Evolutionary conservation across 2,113 vertebrate species (phyloP).

Genomic region (Hydropotes inermis): DNA sequence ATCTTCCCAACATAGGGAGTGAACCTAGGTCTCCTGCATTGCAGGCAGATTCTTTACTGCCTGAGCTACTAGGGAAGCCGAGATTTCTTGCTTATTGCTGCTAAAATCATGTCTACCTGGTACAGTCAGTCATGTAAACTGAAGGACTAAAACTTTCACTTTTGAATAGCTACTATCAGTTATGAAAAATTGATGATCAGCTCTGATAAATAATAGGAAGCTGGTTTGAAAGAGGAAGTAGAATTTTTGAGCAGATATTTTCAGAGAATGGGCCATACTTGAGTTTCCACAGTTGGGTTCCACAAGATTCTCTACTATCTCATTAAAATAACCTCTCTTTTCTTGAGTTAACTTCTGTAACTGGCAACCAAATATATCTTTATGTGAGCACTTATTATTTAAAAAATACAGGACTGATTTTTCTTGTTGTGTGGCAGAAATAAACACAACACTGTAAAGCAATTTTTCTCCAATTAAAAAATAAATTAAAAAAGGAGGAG

Average conservation of each 20-base stretch:
- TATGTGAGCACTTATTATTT: background rate
- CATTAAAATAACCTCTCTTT: background rate
- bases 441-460: background rate
- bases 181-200: background rate
- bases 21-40: background rate
- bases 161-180: background rate
- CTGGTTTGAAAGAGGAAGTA: background rate
- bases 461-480: background rate
- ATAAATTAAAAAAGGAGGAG: background rate
- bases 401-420: background rate
- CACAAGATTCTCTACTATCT: background rate
- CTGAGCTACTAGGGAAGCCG: background rate
- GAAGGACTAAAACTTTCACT: background rate
- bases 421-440: background rate
- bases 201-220: background rate
- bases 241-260: background rate
- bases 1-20: background rate
- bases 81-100: background rate
- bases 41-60: background rate
- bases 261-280: background rate
- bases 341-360: background rate
- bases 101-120: background rate
- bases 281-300: background rate
- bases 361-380: background rate
- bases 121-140: background rate